Conservation (phyloP, 2,888 invertebrate species). For the Parnassius mnemosyne region DNA sequence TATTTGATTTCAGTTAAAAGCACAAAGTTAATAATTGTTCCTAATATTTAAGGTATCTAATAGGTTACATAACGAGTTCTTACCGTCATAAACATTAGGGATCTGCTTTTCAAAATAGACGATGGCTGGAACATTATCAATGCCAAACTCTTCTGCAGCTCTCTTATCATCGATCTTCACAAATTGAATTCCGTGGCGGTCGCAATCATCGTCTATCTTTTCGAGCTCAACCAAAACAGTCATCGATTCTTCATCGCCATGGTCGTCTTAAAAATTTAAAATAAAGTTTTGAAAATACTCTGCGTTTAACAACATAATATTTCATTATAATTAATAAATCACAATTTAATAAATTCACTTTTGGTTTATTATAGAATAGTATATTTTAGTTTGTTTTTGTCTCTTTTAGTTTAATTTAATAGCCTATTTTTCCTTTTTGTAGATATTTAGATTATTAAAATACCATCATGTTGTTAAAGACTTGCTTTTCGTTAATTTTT, state of each 20-base stretch:
- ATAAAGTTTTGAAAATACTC: no score
- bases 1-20: not conserved
- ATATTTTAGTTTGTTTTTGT: no score
- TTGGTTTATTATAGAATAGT: no score
- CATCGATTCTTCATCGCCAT: slow-evolving; percentile 93
- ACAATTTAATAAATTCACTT: no score
- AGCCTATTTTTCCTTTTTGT: no score
- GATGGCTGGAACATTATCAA: slow-evolving; percentile 90
- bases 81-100: slow-evolving; percentile 94
- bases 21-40: not conserved
- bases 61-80: slow-evolving; percentile 29
- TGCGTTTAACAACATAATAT: no score
- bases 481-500: no score
- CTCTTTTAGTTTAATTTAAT: no score
- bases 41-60: not conserved
- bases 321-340: no score
- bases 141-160: slow-evolving; percentile 92
- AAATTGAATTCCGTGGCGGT: slow-evolving; percentile 94
- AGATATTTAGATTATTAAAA: no score
- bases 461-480: no score
- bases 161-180: slow-evolving; percentile 94
- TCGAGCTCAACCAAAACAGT: slow-evolving; percentile 92
- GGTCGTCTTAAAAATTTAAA: slow-evolving; percentile 84
- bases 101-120: slow-evolving; percentile 97
- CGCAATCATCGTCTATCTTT: slow-evolving; percentile 96